These are phyloP conservation scores for Argyresthia goedartella DNA, from an alignment of 2,888 invertebrate species.

Conservation along the genomic window DNA sequence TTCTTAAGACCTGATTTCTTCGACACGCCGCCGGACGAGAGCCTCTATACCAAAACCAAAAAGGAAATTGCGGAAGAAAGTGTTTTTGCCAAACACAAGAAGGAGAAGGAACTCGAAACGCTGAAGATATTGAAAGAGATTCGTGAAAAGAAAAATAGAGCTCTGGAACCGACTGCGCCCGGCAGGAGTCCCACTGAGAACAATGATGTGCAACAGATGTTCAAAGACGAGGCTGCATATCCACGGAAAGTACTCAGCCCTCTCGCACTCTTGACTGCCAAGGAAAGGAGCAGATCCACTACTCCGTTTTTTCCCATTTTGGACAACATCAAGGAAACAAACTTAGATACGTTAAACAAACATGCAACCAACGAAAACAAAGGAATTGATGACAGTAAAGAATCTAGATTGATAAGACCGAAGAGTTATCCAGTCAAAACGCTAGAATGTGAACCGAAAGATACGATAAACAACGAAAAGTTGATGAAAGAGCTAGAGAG, in stretches of 20 bases:
- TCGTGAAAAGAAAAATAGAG: slow-evolving; percentile 70
- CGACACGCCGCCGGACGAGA: slow-evolving; percentile 77
- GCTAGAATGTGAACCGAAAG: slow-evolving; percentile 32
- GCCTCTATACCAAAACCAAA: slow-evolving; percentile 71
- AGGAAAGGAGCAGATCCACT: slow-evolving; percentile 57
- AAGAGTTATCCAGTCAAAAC: slow-evolving; percentile 71
- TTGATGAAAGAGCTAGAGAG: slow-evolving; percentile 26
- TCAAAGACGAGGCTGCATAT: slow-evolving; percentile 28
- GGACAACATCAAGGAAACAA: slow-evolving; percentile 58
- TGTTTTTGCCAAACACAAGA: slow-evolving; percentile 19
- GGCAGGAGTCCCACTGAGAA: slow-evolving; percentile 23
- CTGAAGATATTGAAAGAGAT: slow-evolving; percentile 77
- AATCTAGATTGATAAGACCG: slow-evolving; percentile 61
- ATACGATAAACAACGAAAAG: slow-evolving; percentile 21
- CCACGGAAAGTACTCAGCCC: slow-evolving; percentile 50
- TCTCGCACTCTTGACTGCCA: slow-evolving; percentile 30
- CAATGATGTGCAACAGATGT: slow-evolving; percentile 8
- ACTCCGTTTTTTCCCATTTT: slow-evolving; percentile 65
- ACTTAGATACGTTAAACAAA: slow-evolving; percentile 26
- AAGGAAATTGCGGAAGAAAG: too few species aligned
- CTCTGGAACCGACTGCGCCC: slow-evolving; percentile 31
- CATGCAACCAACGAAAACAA: slow-evolving; percentile 19
- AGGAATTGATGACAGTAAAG: slow-evolving; percentile 35
- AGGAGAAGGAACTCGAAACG: slow-evolving; percentile 77
- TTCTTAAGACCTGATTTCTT: slow-evolving; percentile 85